These are phyloP conservation scores for Apodemus agrarius DNA, from an alignment of 2,797 vertebrate species.

Conservation along the genomic window DNA sequence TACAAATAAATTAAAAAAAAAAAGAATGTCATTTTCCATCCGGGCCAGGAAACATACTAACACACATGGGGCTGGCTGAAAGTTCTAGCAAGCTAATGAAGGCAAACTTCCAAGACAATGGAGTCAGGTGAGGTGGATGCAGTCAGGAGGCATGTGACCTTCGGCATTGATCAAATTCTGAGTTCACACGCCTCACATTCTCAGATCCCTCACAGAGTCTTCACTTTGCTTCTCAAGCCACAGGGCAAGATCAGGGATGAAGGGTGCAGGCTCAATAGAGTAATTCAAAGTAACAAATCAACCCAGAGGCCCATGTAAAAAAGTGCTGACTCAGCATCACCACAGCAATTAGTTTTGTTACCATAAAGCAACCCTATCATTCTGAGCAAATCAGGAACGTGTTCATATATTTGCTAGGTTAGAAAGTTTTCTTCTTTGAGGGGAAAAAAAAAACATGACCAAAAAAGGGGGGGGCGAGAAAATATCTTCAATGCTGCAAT, in stretches of 20 bases:
- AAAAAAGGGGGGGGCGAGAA: not conserved
- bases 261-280: not conserved
- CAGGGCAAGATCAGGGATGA: not conserved
- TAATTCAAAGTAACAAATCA: not conserved
- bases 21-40: constrained; percentile 9
- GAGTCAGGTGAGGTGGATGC: not conserved
- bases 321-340: not conserved
- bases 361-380: not conserved
- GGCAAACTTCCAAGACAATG: not conserved
- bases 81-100: not conserved
- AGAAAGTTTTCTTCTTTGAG: constrained; percentile 44
- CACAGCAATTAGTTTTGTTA: constrained; percentile 24
- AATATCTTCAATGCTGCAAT: constrained; percentile 27
- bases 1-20: no score
- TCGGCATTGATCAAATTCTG: not conserved
- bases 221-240: not conserved
- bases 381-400: constrained; percentile 35
- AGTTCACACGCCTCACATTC: not conserved
- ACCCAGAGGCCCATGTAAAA: not conserved
- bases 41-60: not conserved
- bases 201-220: not conserved
- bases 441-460: not conserved
- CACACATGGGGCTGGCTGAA: not conserved
- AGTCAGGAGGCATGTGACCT: not conserved
- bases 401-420: not conserved